phyloP scores from a whole-genome alignment of 2,888 invertebrate species.

The Drosophila siamana region DNA sequence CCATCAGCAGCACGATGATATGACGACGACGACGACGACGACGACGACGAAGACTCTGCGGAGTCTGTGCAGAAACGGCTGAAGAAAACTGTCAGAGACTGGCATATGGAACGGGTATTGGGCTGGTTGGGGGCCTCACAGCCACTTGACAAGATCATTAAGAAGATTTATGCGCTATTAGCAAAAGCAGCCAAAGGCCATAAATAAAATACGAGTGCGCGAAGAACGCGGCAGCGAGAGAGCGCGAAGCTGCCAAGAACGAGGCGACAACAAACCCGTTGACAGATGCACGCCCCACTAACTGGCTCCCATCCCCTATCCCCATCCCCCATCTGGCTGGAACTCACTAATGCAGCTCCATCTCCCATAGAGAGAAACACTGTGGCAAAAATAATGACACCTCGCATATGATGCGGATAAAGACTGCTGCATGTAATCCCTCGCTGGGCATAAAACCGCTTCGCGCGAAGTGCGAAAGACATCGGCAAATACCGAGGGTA shows the following conservation, averaged over 20 bases:
- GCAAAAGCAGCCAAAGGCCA: conserved; percentile 79
- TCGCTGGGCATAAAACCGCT: neutral
- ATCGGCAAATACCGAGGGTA: neutral
- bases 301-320: conserved; percentile 51
- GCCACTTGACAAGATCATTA: conserved; percentile 84
- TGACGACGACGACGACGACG: conserved; percentile 11
- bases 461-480: conserved; percentile 9
- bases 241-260: conserved; percentile 39
- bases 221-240: conserved; percentile 30
- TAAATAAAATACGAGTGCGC: conserved; percentile 68
- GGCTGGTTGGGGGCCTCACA: conserved; percentile 43
- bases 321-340: conserved; percentile 57
- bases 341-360: conserved; percentile 6
- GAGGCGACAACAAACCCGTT: conserved; percentile 73
- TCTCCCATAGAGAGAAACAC: conserved; percentile 32
- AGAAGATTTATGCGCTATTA: conserved; percentile 84
- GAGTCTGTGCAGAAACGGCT: neutral
- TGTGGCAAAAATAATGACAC: conserved; percentile 38
- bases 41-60: conserved; percentile 5
- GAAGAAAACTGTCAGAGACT: conserved; percentile 20
- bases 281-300: conserved; percentile 67
- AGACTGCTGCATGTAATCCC: neutral
- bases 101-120: conserved; percentile 4
- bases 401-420: conserved; percentile 12
- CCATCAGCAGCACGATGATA: conserved; percentile 63